A percentile compares a stretch with the other conserved stretches of the same genome.
These are phyloP conservation scores for Pseudorhombus dupliciocellatus DNA, from an alignment of 2,113 vertebrate species.

Conservation along the genomic window DNA sequence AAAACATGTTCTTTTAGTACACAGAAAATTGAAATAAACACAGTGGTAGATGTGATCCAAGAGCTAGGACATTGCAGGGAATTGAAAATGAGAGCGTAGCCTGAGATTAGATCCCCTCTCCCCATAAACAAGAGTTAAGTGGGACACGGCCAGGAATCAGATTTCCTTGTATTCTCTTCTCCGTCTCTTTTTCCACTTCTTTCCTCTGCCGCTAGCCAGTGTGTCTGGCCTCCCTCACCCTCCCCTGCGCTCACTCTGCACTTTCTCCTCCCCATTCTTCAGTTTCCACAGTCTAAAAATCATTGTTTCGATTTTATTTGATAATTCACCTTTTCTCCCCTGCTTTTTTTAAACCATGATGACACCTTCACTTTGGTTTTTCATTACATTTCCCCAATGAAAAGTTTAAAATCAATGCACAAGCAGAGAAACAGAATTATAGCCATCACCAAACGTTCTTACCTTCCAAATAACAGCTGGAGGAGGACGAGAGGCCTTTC, in stretches of 20 bases:
- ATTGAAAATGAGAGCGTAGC: slow-evolving; percentile 25
- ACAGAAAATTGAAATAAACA: slow-evolving; percentile 5
- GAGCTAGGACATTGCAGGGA: slow-evolving; percentile 3
- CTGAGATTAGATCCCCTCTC: slow-evolving; percentile 64
- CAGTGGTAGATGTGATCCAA: background rate
- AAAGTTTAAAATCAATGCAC: slow-evolving; percentile 8
- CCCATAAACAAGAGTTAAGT: slow-evolving; percentile 74
- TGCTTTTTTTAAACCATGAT: background rate
- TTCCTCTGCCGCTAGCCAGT: slow-evolving; percentile 78
- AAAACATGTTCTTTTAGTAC: slow-evolving; percentile 1
- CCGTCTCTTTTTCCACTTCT: slow-evolving; percentile 78
- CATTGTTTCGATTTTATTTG: slow-evolving; percentile 63
- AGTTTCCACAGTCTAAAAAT: slow-evolving; percentile 72
- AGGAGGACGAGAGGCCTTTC: slow-evolving; percentile 96
- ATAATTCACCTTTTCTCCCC: slow-evolving; percentile 33
- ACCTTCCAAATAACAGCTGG: slow-evolving; percentile 99
- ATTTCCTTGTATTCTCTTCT: slow-evolving; percentile 81
- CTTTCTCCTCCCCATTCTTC: slow-evolving; percentile 75
- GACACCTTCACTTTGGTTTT: background rate
- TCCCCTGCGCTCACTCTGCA: slow-evolving; percentile 57
- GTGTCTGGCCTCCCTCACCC: slow-evolving; percentile 78
- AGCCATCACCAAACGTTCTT: slow-evolving; percentile 62
- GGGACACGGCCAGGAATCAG: slow-evolving; percentile 76
- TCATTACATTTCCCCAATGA: background rate
- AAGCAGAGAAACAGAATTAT: background rate